Conservation (phyloP, 2,888 invertebrate species). For the Balanococcus diminutus region DNA sequence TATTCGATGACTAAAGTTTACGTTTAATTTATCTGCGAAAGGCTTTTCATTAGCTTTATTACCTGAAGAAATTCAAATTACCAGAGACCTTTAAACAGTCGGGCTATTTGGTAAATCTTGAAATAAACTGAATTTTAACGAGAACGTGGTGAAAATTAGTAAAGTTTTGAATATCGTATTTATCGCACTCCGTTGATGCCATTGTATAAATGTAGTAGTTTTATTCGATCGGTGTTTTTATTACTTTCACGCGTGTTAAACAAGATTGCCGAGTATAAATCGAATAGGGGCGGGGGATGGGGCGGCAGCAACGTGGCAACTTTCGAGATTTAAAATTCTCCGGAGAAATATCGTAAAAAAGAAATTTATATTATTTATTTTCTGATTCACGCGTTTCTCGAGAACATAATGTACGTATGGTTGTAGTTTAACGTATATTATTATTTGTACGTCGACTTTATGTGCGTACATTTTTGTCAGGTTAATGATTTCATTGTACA, state of each 20-base stretch:
- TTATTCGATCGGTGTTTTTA: conserved; percentile 23
- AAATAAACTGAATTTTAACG: conserved; percentile 27
- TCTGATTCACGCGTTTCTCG: not conserved
- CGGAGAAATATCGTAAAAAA: not conserved
- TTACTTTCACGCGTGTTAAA: not conserved
- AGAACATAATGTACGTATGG: not conserved
- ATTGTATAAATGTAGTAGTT: not conserved
- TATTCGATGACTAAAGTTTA: conserved; percentile 23
- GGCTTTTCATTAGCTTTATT: conserved; percentile 41
- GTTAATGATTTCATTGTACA: conserved; percentile 3
- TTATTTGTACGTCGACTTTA: not conserved
- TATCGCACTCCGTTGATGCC: not conserved
- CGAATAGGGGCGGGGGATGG: not conserved
- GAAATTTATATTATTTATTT: not conserved
- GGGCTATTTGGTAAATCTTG: conserved; percentile 27
- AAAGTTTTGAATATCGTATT: conserved; percentile 23
- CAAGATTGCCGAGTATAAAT: not conserved
- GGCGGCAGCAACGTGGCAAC: not conserved
- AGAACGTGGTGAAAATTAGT: conserved; percentile 23
- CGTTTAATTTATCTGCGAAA: conserved; percentile 20
- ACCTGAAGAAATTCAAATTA: conserved; percentile 32
- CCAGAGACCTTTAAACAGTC: conserved; percentile 2
- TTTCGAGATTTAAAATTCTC: conserved; percentile 19
- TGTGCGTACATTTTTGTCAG: not conserved
- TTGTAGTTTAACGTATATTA: not conserved